Conservation (phyloP, 2,888 invertebrate species). For the Calliopum simillimum region DNA sequence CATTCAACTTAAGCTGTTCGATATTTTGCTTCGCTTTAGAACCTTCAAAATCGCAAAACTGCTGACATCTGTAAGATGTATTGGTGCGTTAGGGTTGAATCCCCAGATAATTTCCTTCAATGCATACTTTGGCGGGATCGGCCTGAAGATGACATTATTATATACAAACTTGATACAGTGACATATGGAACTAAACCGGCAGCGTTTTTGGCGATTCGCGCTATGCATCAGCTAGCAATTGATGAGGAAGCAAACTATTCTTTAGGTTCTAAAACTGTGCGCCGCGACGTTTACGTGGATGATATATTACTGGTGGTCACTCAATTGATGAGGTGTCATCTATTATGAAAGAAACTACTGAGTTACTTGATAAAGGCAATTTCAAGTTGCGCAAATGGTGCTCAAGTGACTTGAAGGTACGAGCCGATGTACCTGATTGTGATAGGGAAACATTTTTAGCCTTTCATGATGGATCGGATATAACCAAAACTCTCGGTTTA, state of each 20-base stretch:
- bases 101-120: slow-evolving; percentile 31
- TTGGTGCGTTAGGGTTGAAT: slow-evolving; percentile 15
- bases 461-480: slow-evolving; percentile 39
- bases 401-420: slow-evolving; percentile 29
- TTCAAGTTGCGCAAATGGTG: slow-evolving; percentile 33
- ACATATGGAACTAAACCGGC: slow-evolving; percentile 34
- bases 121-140: slow-evolving; percentile 38
- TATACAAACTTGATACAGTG: slow-evolving; percentile 25
- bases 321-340: slow-evolving; percentile 25
- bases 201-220: slow-evolving; percentile 34
- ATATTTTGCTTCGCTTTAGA: slow-evolving; percentile 25
- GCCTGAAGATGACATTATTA: slow-evolving; percentile 28
- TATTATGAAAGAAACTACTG: not conserved
- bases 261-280: slow-evolving; percentile 32
- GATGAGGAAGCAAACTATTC: slow-evolving; percentile 34
- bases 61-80: slow-evolving; percentile 21
- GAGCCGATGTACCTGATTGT: slow-evolving; percentile 4
- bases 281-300: slow-evolving; percentile 35
- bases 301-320: slow-evolving; percentile 39
- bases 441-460: slow-evolving; percentile 29
- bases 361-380: not conserved
- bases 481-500: slow-evolving; percentile 41
- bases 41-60: no score
- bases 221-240: slow-evolving; percentile 30
- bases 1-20: not conserved